Evolutionary conservation across 2,888 invertebrate genomes (phyloP).

Genomic region (Tenthredo amoena): DNA sequence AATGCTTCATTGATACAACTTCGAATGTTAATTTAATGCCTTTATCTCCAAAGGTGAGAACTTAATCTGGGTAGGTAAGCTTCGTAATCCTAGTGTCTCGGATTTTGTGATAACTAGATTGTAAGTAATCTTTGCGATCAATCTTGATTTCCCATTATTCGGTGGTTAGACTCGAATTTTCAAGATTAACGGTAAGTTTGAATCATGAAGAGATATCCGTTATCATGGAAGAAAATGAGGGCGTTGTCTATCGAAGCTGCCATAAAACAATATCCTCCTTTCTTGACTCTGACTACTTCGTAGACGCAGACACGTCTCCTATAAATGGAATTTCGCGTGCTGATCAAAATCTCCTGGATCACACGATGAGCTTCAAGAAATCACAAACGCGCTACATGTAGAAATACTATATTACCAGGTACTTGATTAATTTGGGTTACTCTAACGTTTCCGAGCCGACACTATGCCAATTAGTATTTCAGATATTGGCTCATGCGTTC

Average conservation of each 20-base stretch:
- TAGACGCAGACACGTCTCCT: neutral
- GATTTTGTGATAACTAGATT: neutral
- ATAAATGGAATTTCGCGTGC: neutral
- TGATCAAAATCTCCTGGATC: neutral
- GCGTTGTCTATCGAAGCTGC: neutral
- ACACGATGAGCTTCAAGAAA: neutral
- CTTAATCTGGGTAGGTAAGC: neutral
- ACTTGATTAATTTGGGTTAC: neutral
- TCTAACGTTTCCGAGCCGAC: neutral
- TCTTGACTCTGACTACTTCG: neutral
- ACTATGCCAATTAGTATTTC: neutral
- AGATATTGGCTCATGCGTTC: neutral
- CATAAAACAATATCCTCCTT: neutral
- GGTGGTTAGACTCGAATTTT: neutral
- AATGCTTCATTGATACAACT: neutral
- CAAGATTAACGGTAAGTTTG: neutral
- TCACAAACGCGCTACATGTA: neutral
- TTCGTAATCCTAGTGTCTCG: neutral
- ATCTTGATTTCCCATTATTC: neutral
- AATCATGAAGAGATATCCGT: neutral
- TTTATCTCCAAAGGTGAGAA: neutral
- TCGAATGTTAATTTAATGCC: neutral
- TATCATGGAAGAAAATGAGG: neutral
- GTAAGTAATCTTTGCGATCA: neutral
- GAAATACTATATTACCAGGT: neutral